Evolutionary conservation across 2,113 vertebrate species (phyloP).

Genomic region (Mobula birostris): DNA sequence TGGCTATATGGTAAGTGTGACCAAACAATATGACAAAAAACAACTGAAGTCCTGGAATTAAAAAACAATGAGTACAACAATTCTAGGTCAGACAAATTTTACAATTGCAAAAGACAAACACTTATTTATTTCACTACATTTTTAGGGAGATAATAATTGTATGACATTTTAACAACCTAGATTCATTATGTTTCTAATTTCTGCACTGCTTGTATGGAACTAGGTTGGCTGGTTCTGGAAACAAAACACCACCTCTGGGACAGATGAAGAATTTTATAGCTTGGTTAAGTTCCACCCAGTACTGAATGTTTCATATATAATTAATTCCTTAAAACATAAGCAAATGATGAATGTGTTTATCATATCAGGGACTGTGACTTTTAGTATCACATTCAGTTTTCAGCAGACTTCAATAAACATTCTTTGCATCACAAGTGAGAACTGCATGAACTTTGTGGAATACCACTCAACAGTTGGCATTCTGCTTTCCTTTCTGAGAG

Average conservation of each 20-base stretch:
- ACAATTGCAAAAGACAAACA: background rate
- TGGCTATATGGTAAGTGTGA: too few relatives aligned
- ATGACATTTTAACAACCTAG: background rate
- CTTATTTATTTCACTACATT: background rate
- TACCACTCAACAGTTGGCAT: background rate
- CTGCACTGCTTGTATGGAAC: background rate
- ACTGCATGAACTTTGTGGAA: background rate
- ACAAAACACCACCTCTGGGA: background rate
- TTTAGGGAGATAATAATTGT: background rate
- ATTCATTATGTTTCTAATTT: background rate
- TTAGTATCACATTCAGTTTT: background rate
- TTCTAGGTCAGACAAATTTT: background rate
- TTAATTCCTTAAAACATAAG: background rate
- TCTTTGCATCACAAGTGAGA: background rate
- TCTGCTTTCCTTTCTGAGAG: background rate
- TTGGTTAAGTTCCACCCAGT: background rate
- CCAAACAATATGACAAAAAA: background rate
- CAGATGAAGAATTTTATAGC: background rate
- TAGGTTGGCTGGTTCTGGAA: background rate
- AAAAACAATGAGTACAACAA: background rate
- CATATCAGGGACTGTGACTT: background rate
- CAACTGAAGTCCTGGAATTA: background rate
- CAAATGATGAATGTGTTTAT: background rate
- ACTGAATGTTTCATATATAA: background rate
- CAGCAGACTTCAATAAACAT: background rate